phyloP scores from a whole-genome alignment of 2,888 invertebrate genomes.

The Cantharis rufa region DNA sequence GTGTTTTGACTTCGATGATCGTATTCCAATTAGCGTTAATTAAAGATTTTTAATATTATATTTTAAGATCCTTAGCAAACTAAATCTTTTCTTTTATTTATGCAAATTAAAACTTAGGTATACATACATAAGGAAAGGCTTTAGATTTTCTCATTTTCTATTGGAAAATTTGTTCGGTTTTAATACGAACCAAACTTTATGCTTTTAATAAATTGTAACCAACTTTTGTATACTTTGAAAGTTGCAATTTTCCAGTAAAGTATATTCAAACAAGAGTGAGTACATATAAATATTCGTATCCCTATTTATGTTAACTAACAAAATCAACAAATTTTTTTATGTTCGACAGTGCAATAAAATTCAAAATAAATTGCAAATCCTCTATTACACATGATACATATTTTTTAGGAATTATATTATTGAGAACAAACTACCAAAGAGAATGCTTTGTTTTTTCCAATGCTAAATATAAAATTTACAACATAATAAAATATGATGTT shows the following conservation, averaged over 20 bases:
- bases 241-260: not conserved
- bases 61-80: not conserved
- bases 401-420: too few relatives aligned
- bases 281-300: not conserved
- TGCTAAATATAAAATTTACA: not conserved
- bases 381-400: too few relatives aligned
- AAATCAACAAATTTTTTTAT: not conserved
- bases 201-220: not conserved
- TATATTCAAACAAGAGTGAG: not conserved
- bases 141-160: not conserved
- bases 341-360: not conserved
- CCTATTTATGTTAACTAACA: not conserved
- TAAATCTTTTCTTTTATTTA: not conserved
- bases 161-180: not conserved
- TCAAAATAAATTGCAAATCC: not conserved
- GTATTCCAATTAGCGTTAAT: constrained; percentile 2
- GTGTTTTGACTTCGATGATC: constrained; percentile 6
- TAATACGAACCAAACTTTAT: not conserved
- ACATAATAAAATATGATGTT: not conserved
- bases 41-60: constrained; percentile 2
- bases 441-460: not conserved
- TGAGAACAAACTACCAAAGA: too few relatives aligned
- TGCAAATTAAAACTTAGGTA: not conserved
- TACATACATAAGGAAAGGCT: not conserved
- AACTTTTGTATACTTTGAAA: not conserved